Evolutionary conservation across 92 coral and sea anemone genomes (phyloP), one percentile per base, ranked within the genome.

Genomic region (Micromussa lordhowensis): DNA sequence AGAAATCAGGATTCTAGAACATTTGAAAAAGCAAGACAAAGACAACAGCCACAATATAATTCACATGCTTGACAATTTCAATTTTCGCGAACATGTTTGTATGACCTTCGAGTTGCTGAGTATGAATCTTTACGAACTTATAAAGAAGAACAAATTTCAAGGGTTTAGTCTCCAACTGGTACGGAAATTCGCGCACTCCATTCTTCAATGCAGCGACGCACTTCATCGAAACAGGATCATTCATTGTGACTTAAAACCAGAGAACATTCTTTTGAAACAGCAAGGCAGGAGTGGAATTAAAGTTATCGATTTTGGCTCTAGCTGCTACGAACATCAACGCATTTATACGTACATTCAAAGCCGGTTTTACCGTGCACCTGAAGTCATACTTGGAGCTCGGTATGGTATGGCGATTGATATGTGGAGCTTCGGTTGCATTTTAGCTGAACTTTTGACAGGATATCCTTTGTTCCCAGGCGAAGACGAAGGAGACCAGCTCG

Each of bases 401-500:
- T 97, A 97, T 76, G 98, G 99, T 17, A 97, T 97, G 99, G 95
- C 97, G 4, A 97, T 97, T 22, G 99, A 97, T 35, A 97, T 97
- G 98, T 97, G 99, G 99, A 96, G 98, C 54, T 97, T 97, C 35
- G 99, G 99, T 4, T 97, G 99, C 57, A 97, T 97, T 84, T 86
- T 97, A 38, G 98, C 99, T 26, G 99, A 97, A 90, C 93, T 97
- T n/a, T 85, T 97, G 58, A 97, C 99, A 1, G 99, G 99, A 10
- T 97, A 97, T 85, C 99, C 99, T 26, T 91, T 97, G 26, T 97
- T 97, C 57, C 99, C 99, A 29, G 99, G 99, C 31, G 99, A 97
- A 92, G 99, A 97, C 73, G 99, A 97, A 90, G 96, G 97, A 24
- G 99, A 97, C 70, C 99, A 97, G 79, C 93, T 97, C n/a, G 99